Base-by-base conservation (phyloP, 2,797 vertebrate genomes). In the Anas acuta region DNA sequence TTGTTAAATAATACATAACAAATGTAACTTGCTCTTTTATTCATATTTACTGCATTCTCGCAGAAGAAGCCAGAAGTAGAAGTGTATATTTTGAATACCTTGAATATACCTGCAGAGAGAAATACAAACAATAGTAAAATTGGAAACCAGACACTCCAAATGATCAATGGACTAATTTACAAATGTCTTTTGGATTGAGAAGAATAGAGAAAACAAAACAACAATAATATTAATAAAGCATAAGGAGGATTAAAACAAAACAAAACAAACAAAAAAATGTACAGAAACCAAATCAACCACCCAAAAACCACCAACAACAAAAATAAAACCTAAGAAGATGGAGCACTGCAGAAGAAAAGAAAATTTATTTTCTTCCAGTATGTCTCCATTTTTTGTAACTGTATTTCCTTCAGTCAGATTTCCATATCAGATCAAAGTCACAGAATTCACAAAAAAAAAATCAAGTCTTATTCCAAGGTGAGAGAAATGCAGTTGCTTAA, bases 211-310 rank as follows among this genome's bases (percentile, higher is more conserved):
- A 78, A 86, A 43, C 15, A 53, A 65, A 70, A 53, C 21, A 73
- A 41, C 15, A 49, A 23, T 33, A 56, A 11, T 25, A 70, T 49
- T 30, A 70, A 70, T 64, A 70, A 70, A 65, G 43, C 7, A 56
- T 4, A 56, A 89, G 25, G 3, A 67, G 15, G 82, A 45, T 65
- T 53, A n/a, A 54, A 41, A 30, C 26, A 64, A 33, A 67, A 66
- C 21, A 45, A 45, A 32, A 22, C 9, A 47, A 25, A 47, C 28
- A 26, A 30, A 11, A 15, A 47, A 45, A 45, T 41, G 18, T 19
- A 45, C 47, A 49, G 11, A 49, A 49, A 49, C 21, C 39, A 37
- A 26, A 0, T 0, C 1, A 61, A 35, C 10, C 47, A 49, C 22
- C 47, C 47, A 49, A 49, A 22, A 49, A 23, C 22, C 47, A 49